Conservation (phyloP, 2,797 vertebrate species). For the Hybognathus amarus region DNA sequence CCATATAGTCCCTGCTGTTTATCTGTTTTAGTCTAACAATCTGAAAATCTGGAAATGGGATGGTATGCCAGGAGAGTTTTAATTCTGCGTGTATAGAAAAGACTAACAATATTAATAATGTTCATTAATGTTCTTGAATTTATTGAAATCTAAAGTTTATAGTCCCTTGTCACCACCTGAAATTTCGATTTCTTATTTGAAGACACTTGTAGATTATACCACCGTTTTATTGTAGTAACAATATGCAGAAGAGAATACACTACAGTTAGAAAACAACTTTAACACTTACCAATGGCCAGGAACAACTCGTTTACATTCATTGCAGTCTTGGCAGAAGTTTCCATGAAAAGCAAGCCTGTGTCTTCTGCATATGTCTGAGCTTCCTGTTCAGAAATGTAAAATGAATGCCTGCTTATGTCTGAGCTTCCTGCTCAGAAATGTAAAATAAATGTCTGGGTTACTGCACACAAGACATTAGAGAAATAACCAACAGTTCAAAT, state of each 20-base stretch:
- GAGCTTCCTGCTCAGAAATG: too few relatives aligned
- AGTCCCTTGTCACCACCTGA: not conserved
- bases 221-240: not conserved
- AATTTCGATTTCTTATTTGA: not conserved
- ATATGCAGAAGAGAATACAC: not conserved
- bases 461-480: not conserved
- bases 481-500: not conserved
- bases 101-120: not conserved
- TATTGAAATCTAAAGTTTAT: not conserved
- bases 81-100: not conserved
- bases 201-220: not conserved
- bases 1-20: not conserved
- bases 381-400: slow-evolving; percentile 70
- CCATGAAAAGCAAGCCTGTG: slow-evolving; percentile 86
- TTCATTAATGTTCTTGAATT: not conserved
- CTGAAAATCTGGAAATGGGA: not conserved
- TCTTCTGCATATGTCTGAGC: slow-evolving; percentile 86
- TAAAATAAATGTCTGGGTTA: slow-evolving; percentile 1
- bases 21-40: not conserved
- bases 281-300: slow-evolving; percentile 82
- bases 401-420: too few relatives aligned
- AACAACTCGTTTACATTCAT: slow-evolving; percentile 89
- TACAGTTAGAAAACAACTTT: not conserved
- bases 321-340: slow-evolving; percentile 87
- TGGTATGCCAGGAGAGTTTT: not conserved